Conservation (phyloP, 2,888 invertebrate species). For the Cephus runcator region DNA sequence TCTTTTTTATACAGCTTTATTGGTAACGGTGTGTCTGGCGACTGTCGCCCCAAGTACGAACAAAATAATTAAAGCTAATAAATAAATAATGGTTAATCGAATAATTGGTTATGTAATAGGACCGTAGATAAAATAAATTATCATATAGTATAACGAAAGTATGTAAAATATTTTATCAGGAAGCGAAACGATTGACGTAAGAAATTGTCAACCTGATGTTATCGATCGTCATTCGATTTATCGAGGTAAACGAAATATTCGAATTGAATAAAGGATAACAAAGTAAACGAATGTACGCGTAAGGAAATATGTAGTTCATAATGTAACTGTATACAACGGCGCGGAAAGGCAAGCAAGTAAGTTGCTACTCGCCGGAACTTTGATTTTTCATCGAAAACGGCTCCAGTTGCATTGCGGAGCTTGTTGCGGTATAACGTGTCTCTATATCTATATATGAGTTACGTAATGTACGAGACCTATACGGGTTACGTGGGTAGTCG, state of each 20-base stretch:
- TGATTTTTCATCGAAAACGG: conserved; percentile 14
- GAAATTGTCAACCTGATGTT: background rate
- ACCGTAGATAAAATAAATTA: background rate
- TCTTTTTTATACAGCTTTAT: background rate
- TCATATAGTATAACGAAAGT: background rate
- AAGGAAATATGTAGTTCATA: background rate
- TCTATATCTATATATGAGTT: conserved; percentile 4
- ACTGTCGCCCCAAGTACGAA: background rate
- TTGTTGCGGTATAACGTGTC: conserved; percentile 1
- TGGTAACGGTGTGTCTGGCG: background rate
- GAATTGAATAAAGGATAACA: background rate
- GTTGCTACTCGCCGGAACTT: conserved; percentile 10
- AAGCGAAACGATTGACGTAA: background rate
- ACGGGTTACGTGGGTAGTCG: conserved; percentile 46
- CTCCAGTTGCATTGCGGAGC: conserved; percentile 16
- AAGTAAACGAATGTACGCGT: background rate
- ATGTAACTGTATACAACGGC: background rate
- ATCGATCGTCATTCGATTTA: background rate
- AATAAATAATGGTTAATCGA: background rate
- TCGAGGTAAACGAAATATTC: background rate
- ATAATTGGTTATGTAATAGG: background rate
- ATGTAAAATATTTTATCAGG: background rate
- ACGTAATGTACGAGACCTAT: conserved; percentile 16
- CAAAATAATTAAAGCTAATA: background rate
- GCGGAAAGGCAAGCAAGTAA: background rate